phyloP scores from a whole-genome alignment of 2,888 invertebrate species.

The Ecdyonurus torrentis region DNA sequence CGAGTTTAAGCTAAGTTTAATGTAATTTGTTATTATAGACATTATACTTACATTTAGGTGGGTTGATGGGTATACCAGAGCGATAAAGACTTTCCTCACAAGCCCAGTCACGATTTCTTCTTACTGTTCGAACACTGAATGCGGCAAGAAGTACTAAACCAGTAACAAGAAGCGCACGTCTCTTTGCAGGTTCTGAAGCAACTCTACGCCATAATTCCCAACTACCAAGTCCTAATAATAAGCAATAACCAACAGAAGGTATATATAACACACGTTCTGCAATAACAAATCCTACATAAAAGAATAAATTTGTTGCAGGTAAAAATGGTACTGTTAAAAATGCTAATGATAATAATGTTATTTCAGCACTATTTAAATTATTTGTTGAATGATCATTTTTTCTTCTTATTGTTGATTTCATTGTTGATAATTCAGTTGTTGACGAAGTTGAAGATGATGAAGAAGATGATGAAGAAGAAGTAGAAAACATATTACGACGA shows the following conservation, averaged over 20 bases:
- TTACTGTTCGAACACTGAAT: constrained; percentile 54
- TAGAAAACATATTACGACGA: background rate
- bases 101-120: constrained; percentile 78
- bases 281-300: constrained; percentile 96
- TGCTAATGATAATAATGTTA: constrained; percentile 32
- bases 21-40: too few relatives aligned
- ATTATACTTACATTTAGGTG: constrained; percentile 94
- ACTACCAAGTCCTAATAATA: constrained; percentile 63
- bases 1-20: too few relatives aligned
- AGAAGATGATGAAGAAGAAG: too few relatives aligned
- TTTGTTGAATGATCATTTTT: background rate
- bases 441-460: too few relatives aligned
- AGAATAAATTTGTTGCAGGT: constrained; percentile 89
- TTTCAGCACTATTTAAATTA: background rate
- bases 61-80: constrained; percentile 82
- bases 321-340: constrained; percentile 83
- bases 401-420: background rate
- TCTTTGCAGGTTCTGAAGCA: background rate
- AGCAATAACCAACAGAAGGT: constrained; percentile 89
- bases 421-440: too few relatives aligned
- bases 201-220: constrained; percentile 24
- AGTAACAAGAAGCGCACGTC: constrained; percentile 23
- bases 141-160: constrained; percentile 41
- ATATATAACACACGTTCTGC: constrained; percentile 92
- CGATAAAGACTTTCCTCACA: constrained; percentile 85